Evolutionary conservation across 2,113 vertebrate genomes (phyloP).

Genomic region (Hylia prasina): DNA sequence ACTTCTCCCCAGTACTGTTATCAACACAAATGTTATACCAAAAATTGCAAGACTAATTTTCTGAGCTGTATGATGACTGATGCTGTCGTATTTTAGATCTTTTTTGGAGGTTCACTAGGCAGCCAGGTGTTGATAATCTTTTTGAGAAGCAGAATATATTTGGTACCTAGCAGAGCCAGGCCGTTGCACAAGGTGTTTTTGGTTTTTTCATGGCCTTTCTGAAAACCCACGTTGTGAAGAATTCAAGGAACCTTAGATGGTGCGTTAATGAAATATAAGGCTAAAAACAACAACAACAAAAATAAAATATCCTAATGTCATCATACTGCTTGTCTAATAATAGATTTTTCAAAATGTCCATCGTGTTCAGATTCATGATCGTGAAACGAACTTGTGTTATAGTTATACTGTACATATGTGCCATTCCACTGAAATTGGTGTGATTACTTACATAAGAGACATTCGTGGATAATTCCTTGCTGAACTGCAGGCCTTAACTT

Average conservation of each 20-base stretch:
- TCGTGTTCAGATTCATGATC: not conserved
- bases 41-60: not conserved
- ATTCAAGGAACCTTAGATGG: rapidly evolving
- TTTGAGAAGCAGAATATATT: not conserved
- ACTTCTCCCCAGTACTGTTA: not conserved
- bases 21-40: not conserved
- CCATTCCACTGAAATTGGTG: not conserved
- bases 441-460: not conserved
- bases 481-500: not conserved
- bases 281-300: not conserved
- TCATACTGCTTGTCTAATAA: not conserved
- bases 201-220: not conserved
- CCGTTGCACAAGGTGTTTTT: rapidly evolving
- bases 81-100: not conserved
- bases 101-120: not conserved
- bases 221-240: not conserved
- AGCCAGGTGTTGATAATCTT: not conserved
- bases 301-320: not conserved
- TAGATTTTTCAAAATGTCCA: not conserved
- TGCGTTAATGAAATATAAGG: not conserved
- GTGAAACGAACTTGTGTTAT: not conserved
- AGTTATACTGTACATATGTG: not conserved
- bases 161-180: not conserved
- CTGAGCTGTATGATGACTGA: not conserved
- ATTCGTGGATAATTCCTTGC: not conserved